Evolutionary conservation across 2,113 vertebrate genomes (phyloP).

Genomic region (Actenoides hombroni): DNA sequence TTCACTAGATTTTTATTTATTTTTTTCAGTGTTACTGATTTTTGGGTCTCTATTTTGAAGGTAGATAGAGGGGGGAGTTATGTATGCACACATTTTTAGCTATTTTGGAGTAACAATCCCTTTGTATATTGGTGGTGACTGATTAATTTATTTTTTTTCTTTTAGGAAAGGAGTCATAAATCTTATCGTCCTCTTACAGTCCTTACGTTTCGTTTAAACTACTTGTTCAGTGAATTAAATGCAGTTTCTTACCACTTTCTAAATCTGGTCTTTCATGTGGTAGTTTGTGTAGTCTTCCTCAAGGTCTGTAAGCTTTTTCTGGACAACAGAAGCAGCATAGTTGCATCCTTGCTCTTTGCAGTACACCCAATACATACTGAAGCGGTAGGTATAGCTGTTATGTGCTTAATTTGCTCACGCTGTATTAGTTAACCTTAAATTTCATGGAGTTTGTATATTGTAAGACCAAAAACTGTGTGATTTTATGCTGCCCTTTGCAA

Average conservation of each 20-base stretch:
- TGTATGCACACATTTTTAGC: neutral
- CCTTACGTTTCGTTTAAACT: constrained; percentile 95
- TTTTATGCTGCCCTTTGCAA: neutral
- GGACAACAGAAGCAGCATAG: constrained; percentile 82
- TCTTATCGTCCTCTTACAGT: constrained; percentile 96
- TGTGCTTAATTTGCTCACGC: neutral
- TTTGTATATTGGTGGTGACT: neutral
- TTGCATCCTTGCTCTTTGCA: constrained; percentile 91
- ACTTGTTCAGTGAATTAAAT: constrained; percentile 90
- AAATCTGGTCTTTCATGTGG: constrained; percentile 86
- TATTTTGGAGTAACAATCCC: neutral
- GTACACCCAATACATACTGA: constrained; percentile 97
- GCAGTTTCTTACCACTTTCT: constrained; percentile 93
- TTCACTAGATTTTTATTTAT: neutral
- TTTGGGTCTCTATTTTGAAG: neutral
- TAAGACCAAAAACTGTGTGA: neutral
- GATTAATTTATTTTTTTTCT: constrained; percentile 17
- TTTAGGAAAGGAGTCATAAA: constrained; percentile 96
- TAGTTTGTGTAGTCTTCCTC: constrained; percentile 91
- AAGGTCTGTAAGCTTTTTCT: constrained; percentile 91
- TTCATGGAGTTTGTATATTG: neutral
- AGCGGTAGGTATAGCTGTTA: constrained; percentile 84
- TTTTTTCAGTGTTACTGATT: neutral
- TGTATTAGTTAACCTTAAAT: neutral
- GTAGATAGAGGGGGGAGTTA: neutral